Base-by-base conservation (phyloP, 1,140 invertebrate species). In the Arion vulgaris region DNA sequence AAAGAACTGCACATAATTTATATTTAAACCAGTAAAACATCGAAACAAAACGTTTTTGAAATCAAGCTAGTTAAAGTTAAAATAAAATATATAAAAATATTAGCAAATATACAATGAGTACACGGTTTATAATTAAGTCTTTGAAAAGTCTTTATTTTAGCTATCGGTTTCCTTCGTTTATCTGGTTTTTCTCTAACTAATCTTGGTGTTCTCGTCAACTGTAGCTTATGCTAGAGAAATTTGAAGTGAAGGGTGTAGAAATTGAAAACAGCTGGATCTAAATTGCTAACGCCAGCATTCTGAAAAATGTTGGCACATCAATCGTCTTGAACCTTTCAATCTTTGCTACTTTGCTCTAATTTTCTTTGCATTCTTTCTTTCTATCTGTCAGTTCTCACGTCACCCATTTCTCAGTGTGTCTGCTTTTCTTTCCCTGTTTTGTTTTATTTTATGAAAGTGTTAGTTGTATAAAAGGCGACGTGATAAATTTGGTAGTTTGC, bases 351-450 rank as follows among this genome's bases (percentile, higher is more conserved):
- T 57, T 57, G 53, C 53, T 57, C 2, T 57, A 57, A 57, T 57
- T 57, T 57, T n/a, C 53, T n/a, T 72, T 36, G n/a, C 41, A 53
- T 19, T 76, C 74, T 76, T 0, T 76, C 74, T 76, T 53, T 51
- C 17, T 75, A 7, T 76, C 26, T 76, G 74, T 23, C 0, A n/a
- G 39, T 45, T 74, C 39, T 32, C 36, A 57, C 68, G 23, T 23
- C 38, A 36, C 5, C 53, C 2, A n/a, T 57, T 23, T 57, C 53
- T 57, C 53, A 11, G 19, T 57, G 9, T 19, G 9, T 57, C 26
- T 19, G 23, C 53, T 57, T 57, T 57, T 45, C 41, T 45, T 15
- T 15, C 41, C 9, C 23, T 4, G 23, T 57, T 57, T n/a, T 2
- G 53, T 57, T 45, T 45, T 57, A 1, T 9, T 57, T 11, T 23